Conservation (phyloP, 2,797 vertebrate species). For the Selene dorsalis region DNA sequence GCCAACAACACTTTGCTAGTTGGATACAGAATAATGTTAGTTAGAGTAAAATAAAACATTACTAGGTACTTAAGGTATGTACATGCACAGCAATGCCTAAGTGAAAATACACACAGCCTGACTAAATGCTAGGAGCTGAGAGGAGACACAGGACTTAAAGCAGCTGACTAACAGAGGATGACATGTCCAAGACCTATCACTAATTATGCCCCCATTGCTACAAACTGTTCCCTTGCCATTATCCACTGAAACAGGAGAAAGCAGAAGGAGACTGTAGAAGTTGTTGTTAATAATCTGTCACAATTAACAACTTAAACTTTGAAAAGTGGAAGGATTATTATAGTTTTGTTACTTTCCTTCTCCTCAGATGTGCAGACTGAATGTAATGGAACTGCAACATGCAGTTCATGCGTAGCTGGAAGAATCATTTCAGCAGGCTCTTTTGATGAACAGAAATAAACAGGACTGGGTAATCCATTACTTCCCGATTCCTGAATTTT, state of each 20-base stretch:
- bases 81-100: constrained; percentile 25
- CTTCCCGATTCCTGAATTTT: not conserved
- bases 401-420: no score
- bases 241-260: constrained; percentile 60
- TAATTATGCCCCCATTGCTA: constrained; percentile 77
- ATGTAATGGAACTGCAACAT: not conserved
- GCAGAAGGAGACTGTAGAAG: constrained; percentile 40
- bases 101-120: constrained; percentile 50
- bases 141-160: constrained; percentile 74
- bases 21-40: not conserved
- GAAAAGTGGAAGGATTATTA: not conserved
- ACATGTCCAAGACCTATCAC: constrained; percentile 77
- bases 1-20: no score
- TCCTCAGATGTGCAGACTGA: not conserved
- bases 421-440: not conserved
- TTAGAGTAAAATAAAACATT: constrained; percentile 11
- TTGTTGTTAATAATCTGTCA: constrained; percentile 27
- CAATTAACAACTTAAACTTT: not conserved
- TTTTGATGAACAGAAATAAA: not conserved
- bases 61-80: constrained; percentile 34
- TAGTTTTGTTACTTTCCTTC: not conserved
- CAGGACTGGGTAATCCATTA: not conserved
- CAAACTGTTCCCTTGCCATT: constrained; percentile 70
- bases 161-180: constrained; percentile 75
- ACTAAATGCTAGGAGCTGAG: constrained; percentile 61